A percentile compares a stretch with the other conserved stretches of the same genome.
Conservation (phyloP, 2,888 invertebrate genomes). For the Eulithis prunata region DNA sequence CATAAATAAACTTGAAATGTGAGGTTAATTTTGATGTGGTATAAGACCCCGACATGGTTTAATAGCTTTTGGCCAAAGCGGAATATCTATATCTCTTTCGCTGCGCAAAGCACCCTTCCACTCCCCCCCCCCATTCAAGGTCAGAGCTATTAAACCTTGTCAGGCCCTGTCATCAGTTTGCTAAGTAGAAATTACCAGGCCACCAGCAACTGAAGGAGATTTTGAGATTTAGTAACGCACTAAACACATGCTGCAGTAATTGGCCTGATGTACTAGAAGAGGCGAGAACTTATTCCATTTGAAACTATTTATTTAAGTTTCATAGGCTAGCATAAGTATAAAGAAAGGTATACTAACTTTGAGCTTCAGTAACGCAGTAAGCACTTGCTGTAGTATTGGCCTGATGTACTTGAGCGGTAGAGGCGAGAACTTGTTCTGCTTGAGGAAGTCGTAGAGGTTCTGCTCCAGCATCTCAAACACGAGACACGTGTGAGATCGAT, state of each 20-base stretch:
- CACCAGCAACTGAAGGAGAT: background rate
- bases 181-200: background rate
- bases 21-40: no score
- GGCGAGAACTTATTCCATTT: no score
- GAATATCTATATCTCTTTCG: no score
- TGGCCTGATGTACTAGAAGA: no score
- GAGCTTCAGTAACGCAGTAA: slow-evolving; percentile 93
- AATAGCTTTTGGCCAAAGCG: no score
- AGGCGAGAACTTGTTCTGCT: slow-evolving; percentile 99
- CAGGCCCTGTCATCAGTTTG: no score
- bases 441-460: slow-evolving; percentile 99
- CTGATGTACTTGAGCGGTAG: slow-evolving; percentile 99
- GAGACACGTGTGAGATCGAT: slow-evolving; percentile 99
- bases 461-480: slow-evolving; percentile 99
- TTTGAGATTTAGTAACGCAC: background rate
- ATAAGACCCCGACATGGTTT: no score
- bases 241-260: background rate
- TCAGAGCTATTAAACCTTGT: no score
- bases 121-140: no score
- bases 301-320: no score
- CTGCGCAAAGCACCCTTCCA: no score
- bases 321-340: slow-evolving; percentile 5
- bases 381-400: slow-evolving; percentile 99
- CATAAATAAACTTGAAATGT: no score
- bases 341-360: slow-evolving; percentile 84